Conservation (phyloP, 2,888 invertebrate species). For the Campoletis raptor region DNA sequence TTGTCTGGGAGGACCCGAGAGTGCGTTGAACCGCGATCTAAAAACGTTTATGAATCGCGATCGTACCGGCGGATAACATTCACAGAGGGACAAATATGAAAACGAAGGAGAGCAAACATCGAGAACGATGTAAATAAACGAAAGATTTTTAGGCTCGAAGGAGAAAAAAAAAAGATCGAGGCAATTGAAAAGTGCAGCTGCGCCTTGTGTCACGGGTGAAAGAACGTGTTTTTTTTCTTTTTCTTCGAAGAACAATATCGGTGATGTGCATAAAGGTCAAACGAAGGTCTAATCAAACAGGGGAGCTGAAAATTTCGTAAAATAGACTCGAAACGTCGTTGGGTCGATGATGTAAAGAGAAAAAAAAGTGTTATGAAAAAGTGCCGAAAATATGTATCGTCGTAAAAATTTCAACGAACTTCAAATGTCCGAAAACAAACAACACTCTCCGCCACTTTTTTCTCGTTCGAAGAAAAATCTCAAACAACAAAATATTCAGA, state of each 20-base stretch:
- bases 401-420: not conserved
- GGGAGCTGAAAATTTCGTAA: not conserved
- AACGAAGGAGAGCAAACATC: slow-evolving; percentile 52
- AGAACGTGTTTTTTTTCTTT: slow-evolving; percentile 51
- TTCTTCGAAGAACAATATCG: slow-evolving; percentile 36
- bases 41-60: slow-evolving; percentile 69
- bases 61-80: slow-evolving; percentile 80
- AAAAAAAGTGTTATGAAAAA: not conserved
- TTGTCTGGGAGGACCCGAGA: slow-evolving; percentile 78
- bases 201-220: slow-evolving; percentile 56
- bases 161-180: not conserved
- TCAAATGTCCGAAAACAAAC: not conserved
- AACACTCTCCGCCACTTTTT: not conserved
- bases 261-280: slow-evolving; percentile 40
- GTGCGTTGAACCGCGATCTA: slow-evolving; percentile 79
- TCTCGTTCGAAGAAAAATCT: not conserved
- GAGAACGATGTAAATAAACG: slow-evolving; percentile 48
- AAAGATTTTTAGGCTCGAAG: slow-evolving; percentile 43
- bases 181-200: slow-evolving; percentile 58
- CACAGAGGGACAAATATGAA: slow-evolving; percentile 56
- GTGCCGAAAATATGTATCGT: not conserved
- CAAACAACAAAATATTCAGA: not conserved
- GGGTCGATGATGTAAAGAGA: no score
- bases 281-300: slow-evolving; percentile 46
- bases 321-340: not conserved